These are phyloP conservation scores for Balaenoptera acutorostrata DNA, from an alignment of 2,113 vertebrate genomes.

Conservation along the genomic window DNA sequence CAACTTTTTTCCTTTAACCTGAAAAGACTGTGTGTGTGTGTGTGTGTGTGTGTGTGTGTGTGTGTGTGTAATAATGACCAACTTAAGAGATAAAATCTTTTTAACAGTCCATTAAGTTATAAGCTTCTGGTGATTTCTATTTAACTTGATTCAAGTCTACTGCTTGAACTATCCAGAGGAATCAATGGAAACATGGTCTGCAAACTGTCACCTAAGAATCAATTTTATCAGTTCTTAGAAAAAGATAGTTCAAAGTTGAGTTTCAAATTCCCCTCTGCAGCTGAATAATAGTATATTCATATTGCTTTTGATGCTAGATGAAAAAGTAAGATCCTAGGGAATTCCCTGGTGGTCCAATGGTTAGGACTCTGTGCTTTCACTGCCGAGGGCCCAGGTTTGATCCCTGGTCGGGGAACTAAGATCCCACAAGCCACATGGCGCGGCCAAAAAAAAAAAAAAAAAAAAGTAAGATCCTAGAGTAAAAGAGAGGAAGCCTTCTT, in stretches of 20 bases:
- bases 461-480: neutral
- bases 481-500: neutral
- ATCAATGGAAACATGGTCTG: neutral
- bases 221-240: constrained; percentile 10
- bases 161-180: neutral
- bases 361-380: neutral
- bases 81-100: neutral
- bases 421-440: neutral
- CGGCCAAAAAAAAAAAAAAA: neutral
- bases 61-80: neutral
- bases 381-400: neutral
- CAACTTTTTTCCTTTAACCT: neutral
- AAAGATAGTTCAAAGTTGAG: neutral
- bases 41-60: neutral
- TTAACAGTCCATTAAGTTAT: neutral
- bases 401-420: neutral
- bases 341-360: neutral
- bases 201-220: neutral
- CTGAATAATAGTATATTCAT: neutral
- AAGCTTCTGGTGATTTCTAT: neutral
- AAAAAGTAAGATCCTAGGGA: neutral
- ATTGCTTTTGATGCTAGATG: neutral
- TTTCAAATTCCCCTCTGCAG: constrained; percentile 8
- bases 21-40: neutral
- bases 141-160: neutral